Conservation (phyloP, 2,113 vertebrate species). For the Atherinomorus stipes region DNA sequence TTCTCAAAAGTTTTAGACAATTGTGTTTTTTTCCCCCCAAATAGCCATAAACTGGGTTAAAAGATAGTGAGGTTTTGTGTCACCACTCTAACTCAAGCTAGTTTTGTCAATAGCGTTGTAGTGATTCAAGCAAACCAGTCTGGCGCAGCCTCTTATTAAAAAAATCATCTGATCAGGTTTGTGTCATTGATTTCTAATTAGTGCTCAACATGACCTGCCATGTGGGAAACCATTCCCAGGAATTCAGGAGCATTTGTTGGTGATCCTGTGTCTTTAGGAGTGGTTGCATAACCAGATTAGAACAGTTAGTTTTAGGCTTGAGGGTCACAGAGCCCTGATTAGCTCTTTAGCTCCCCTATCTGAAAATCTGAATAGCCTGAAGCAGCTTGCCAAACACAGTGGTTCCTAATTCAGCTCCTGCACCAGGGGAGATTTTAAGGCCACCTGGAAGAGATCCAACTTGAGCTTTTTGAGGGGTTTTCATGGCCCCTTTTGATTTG, state of each 20-base stretch:
- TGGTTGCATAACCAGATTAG: conserved; percentile 63
- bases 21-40: background rate
- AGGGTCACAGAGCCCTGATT: conserved; percentile 45
- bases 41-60: conserved; percentile 5
- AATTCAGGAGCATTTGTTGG: conserved; percentile 18
- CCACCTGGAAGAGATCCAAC: background rate
- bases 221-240: conserved; percentile 34
- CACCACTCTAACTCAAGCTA: background rate
- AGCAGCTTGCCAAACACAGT: conserved; percentile 47
- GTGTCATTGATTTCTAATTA: background rate
- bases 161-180: conserved; percentile 31
- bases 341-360: conserved; percentile 43
- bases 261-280: conserved; percentile 32
- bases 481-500: background rate
- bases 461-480: background rate
- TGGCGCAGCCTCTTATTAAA: background rate
- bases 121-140: background rate
- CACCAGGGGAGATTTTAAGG: conserved; percentile 9
- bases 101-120: background rate
- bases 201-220: conserved; percentile 2
- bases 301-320: conserved; percentile 51
- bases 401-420: conserved; percentile 46
- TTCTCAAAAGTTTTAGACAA: background rate
- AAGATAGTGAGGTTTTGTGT: background rate
- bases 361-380: conserved; percentile 44